Percentiles rank a stretch among this genome's conserved stretches.
Evolutionary conservation across 2,113 vertebrate genomes (phyloP).

Genomic region (Daboia siamensis): DNA sequence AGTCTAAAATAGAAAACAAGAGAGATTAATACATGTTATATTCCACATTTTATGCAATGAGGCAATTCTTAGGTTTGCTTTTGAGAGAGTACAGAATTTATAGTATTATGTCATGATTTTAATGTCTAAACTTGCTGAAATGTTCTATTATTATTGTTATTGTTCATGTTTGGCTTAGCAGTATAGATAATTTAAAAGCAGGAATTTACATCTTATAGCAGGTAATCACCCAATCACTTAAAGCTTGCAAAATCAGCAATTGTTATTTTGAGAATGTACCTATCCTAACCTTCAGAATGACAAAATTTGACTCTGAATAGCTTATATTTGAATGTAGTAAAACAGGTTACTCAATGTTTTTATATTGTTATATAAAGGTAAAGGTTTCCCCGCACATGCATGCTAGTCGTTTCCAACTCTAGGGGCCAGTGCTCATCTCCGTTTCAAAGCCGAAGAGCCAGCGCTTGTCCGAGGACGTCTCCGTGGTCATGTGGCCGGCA

Average conservation of each 20-base stretch:
- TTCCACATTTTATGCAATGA: not conserved
- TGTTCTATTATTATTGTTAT: not conserved
- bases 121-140: not conserved
- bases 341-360: not conserved
- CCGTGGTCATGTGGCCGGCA: no score
- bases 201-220: not conserved
- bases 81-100: not conserved
- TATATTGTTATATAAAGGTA: not conserved
- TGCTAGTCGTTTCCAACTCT: no score
- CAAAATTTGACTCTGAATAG: not conserved
- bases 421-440: no score
- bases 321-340: not conserved
- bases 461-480: no score
- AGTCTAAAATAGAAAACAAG: slow-evolving; percentile 75
- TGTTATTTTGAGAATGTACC: not conserved
- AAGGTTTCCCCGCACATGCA: no score
- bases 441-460: no score
- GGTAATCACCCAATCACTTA: not conserved
- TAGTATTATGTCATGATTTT: not conserved
- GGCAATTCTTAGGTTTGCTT: not conserved
- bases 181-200: not conserved
- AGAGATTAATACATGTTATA: slow-evolving; percentile 27
- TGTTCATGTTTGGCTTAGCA: not conserved
- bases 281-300: not conserved
- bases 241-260: not conserved